These are phyloP conservation scores for Aleadryas rufinucha DNA, from an alignment of 2,113 vertebrate genomes.

Conservation along the genomic window DNA sequence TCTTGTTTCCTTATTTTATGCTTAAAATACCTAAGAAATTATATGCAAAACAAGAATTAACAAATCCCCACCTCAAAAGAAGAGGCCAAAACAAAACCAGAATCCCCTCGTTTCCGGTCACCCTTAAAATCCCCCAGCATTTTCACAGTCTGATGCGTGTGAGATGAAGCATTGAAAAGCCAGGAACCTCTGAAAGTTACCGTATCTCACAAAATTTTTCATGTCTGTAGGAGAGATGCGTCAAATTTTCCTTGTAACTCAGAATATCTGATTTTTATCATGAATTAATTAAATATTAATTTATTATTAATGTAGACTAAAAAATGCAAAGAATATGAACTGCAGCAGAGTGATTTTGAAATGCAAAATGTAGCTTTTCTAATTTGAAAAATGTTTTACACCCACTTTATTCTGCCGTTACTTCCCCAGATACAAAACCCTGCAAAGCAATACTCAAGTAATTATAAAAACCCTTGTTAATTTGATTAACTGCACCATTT, in stretches of 20 bases:
- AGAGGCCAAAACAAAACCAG: not conserved
- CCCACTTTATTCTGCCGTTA: not conserved
- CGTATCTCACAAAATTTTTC: not conserved
- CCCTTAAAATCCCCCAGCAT: not conserved
- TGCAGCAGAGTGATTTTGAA: not conserved
- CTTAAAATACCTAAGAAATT: slow-evolving; percentile 10
- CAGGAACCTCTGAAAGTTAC: not conserved
- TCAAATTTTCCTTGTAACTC: not conserved
- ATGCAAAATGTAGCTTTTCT: not conserved
- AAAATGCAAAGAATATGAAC: not conserved
- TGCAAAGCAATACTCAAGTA: not conserved
- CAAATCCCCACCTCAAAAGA: not conserved
- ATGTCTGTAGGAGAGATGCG: not conserved
- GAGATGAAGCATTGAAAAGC: not conserved
- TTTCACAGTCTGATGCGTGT: slow-evolving; percentile 15
- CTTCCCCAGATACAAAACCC: not conserved
- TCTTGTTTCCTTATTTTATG: slow-evolving; percentile 11
- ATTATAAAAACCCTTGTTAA: not conserved
- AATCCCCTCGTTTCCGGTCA: not conserved
- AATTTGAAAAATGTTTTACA: not conserved
- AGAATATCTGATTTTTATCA: not conserved
- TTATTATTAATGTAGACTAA: not conserved
- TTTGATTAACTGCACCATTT: not conserved
- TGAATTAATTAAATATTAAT: not conserved
- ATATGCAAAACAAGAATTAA: not conserved